Evolutionary conservation across 64 coral and sea anemone species (phyloP), one percentile per base, ranked within the genome.

Genomic region (Montipora sp.): DNA sequence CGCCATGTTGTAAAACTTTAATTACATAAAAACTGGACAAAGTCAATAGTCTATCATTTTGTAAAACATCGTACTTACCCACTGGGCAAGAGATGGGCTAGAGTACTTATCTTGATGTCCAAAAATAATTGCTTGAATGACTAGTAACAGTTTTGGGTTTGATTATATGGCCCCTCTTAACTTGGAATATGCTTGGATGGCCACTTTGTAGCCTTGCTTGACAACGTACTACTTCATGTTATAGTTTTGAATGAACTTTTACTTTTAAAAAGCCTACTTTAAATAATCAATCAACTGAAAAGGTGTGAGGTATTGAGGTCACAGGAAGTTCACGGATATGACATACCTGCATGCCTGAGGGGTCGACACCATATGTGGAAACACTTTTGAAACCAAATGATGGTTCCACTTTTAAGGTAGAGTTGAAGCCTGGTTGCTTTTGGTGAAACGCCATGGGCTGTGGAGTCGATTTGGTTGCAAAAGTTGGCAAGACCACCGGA

Each of bases 281-380:
- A 48, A 49, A 48, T 5, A n/a, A 14, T 65, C 68, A 85, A 12
- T 47, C 65, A 48, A 85, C 80, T 44, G 21, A 10, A 46, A 71
- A 85, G 82, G 49, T 68, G 47, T 9, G 82, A 5, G 82, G 61
- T 22, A 85, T 69, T 71, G 82, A 5, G 36, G 82, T 71, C 0
- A 85, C 82, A 18, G 82, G 82, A 27, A 85, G 46, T 72, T 85
- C 82, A 48, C 82, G 65, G 21, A 85, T 20, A 16, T 72, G 82
- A 85, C 82, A 85, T 85, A 85, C 82, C 82, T 85, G 82, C 15
- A 71, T 48, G 20, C 12, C 57, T 10, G 23, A 24, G 58, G 21
- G 3, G 3, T 47, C 65, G 49, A 65, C 46, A 50, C 82, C 63
- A 71, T 14, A 85, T 8, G 82, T 7, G 8, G 24, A 47, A 22